A percentile compares a stretch with the other conserved stretches of the same genome.
These are phyloP conservation scores for Antedon mediterranea DNA, from an alignment of 53 echinoderm and acorn worm genomes.

Conservation along the genomic window DNA sequence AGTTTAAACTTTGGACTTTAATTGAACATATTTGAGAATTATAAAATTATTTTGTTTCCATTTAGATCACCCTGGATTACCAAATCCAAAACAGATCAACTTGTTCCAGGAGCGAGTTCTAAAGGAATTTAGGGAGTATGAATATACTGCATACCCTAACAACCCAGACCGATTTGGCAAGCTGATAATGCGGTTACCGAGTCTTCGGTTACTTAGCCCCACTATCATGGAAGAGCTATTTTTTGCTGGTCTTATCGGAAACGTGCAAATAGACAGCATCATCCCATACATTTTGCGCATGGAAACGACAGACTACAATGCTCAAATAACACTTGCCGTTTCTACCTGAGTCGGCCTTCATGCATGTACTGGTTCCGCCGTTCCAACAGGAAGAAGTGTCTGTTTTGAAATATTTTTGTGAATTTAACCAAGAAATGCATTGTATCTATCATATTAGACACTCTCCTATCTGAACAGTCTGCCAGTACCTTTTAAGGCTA, in stretches of 20 bases:
- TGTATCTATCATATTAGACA: neutral
- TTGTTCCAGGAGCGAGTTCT: constrained; percentile 81
- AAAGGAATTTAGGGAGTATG: constrained; percentile 67
- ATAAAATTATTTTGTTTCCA: neutral
- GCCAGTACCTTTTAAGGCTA: too few species aligned
- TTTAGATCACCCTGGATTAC: constrained; percentile 86
- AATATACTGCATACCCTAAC: constrained; percentile 54
- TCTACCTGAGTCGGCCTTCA: constrained; percentile 14
- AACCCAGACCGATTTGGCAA: constrained; percentile 73
- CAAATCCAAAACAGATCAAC: constrained; percentile 80
- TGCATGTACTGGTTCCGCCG: neutral
- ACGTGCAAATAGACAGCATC: constrained; percentile 99
- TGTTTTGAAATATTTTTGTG: neutral
- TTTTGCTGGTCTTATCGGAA: constrained; percentile 96
- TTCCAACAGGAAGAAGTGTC: neutral
- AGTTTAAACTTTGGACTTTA: too few species aligned
- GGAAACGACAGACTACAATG: constrained; percentile 99
- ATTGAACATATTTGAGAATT: too few species aligned
- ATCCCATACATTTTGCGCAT: constrained; percentile 96
- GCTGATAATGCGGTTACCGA: constrained; percentile 71
- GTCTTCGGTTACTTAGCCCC: constrained; percentile 75
- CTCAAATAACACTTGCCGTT: constrained; percentile 77
- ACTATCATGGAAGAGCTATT: constrained; percentile 98
- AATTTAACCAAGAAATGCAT: neutral
- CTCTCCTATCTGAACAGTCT: neutral